These are phyloP conservation scores for Villa cingulata DNA, from an alignment of 2,888 invertebrate species.

Conservation along the genomic window DNA sequence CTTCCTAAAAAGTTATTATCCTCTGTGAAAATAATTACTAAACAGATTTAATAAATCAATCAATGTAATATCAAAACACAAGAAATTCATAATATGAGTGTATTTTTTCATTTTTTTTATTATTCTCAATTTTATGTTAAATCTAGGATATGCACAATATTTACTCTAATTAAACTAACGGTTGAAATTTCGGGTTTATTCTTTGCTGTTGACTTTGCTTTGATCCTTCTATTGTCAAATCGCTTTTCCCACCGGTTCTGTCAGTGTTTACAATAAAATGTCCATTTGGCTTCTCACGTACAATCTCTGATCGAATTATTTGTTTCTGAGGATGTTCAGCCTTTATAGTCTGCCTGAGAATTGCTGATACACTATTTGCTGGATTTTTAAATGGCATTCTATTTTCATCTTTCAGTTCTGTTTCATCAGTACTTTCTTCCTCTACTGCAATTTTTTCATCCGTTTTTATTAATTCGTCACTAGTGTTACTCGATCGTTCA, in stretches of 20 bases:
- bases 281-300: constrained; percentile 6
- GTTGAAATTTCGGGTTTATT: neutral
- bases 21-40: too few species aligned
- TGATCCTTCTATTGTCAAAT: neutral
- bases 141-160: too few species aligned
- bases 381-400: too few species aligned
- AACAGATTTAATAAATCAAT: too few species aligned
- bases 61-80: too few species aligned
- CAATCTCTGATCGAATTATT: constrained; percentile 1
- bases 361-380: neutral
- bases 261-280: constrained; percentile 1
- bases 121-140: too few species aligned
- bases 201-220: neutral
- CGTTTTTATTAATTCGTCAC: neutral
- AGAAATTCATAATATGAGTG: too few species aligned
- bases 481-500: neutral
- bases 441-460: neutral
- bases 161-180: neutral
- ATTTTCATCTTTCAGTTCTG: neutral
- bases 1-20: too few species aligned
- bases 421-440: neutral
- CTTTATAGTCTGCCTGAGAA: neutral
- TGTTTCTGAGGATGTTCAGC: neutral
- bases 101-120: too few species aligned
- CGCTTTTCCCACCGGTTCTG: neutral